Base-by-base conservation (phyloP, 2,797 vertebrate species). In the Gouania willdenowi region DNA sequence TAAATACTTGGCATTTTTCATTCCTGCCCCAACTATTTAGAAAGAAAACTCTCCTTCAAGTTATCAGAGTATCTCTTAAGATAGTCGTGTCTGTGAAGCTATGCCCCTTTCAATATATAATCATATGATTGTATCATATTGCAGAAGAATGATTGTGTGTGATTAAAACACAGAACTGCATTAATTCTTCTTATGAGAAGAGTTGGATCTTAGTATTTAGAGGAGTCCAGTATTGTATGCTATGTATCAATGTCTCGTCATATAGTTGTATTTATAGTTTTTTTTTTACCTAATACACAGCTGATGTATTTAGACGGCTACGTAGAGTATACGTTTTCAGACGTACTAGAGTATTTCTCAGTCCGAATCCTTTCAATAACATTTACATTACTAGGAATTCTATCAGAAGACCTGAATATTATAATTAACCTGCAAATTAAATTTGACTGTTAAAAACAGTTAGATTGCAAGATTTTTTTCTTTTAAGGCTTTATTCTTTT, bases 121-220 rank as follows among this genome's bases (percentile, higher is more conserved):
- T 42, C n/a, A 39, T 53, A 32, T 44, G 23, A 54, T 31, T 71
- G 46, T 56, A 64, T 59, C 54, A 51, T 54, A 50, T 41, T 58
- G n/a, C 72, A 56, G 55, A 58, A 14, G 15, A 57, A 35, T 2
- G 5, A 42, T 33, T 54, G 23, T 71, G 38, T 53, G 22, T 26
- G 38, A 28, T n/a, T 45, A 47, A 35, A 69, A 43, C 38, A 53
- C 46, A 65, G 61, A 79, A 85, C 82, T 76, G 76, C 57, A 71
- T 82, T 77, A 74, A 77, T 79, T 83, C 69, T 14, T 14, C 13
- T n/a, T 73, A 66, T 34, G 33, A 26, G 47, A 4, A 43, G n/a
- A 35, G 47, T 39, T 60, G 29, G 30, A 60, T 41, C 21, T 26
- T 47, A 39, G 30, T 54, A 49, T 77, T 22, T 50, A 12, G 51